Percentiles rank a stretch among this genome's conserved stretches.
Evolutionary conservation across 2,797 vertebrate species (phyloP).

Genomic region (Emys orbicularis): DNA sequence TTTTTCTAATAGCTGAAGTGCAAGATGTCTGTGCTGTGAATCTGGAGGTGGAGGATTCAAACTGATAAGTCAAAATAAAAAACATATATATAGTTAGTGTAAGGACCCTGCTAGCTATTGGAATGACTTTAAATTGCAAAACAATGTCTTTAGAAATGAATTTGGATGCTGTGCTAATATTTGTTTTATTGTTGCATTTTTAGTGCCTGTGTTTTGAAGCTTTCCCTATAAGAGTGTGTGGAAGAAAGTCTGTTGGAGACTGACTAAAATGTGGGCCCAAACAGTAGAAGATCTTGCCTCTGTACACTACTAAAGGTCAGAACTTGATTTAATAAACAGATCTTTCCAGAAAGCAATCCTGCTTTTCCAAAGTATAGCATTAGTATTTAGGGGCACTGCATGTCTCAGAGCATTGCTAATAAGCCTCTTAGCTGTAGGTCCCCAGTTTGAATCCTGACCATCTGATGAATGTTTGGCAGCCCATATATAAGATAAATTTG

Average conservation of each 20-base stretch:
- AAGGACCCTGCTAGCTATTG: neutral
- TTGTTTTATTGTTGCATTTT: neutral
- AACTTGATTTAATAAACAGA: neutral
- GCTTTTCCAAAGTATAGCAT: neutral
- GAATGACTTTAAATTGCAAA: neutral
- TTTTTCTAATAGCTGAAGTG: neutral
- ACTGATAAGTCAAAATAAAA: constrained; percentile 4
- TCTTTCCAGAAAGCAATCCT: neutral
- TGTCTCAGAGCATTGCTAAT: neutral
- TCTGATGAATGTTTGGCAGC: neutral
- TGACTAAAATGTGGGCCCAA: neutral
- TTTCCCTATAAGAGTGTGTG: neutral
- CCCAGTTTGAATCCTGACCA: neutral
- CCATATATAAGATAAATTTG: neutral
- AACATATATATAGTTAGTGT: neutral
- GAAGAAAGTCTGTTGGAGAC: neutral
- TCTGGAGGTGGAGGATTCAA: constrained; percentile 16
- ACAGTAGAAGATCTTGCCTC: neutral
- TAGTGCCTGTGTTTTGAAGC: neutral
- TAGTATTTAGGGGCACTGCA: neutral
- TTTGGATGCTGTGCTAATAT: neutral
- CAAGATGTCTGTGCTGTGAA: neutral
- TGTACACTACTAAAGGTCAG: neutral
- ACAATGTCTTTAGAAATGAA: neutral
- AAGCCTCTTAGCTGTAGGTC: neutral